Percentiles rank a stretch among this genome's conserved stretches.
Evolutionary conservation across 2,888 invertebrate genomes (phyloP).

Genomic region (Xestobium rufovillosum): DNA sequence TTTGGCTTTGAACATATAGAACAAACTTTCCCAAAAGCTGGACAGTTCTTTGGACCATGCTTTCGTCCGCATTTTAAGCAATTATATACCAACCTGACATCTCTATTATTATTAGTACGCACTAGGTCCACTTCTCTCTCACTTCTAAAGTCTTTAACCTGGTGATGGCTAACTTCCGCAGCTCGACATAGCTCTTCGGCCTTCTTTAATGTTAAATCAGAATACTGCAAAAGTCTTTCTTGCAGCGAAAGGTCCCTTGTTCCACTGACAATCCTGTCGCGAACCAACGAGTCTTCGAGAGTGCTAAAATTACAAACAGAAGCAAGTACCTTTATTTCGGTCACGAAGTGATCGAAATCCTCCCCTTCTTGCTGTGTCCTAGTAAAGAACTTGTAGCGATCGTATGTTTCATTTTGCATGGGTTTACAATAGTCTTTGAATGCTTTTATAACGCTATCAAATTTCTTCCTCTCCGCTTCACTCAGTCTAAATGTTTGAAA

Average conservation of each 20-base stretch:
- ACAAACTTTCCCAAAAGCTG: constrained; percentile 21
- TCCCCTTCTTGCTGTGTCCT: constrained; percentile 4
- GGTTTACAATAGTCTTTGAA: constrained; percentile 3
- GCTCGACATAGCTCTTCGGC: constrained; percentile 20
- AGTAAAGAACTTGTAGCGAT: constrained; percentile 10
- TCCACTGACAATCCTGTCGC: constrained; percentile 17
- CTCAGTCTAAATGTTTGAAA: too few species aligned
- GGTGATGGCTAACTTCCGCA: constrained; percentile 24
- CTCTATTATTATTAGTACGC: constrained; percentile 2
- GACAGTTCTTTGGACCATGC: constrained; percentile 16
- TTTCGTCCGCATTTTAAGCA: constrained; percentile 18
- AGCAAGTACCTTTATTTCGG: too few species aligned
- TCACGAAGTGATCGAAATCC: constrained; percentile 2
- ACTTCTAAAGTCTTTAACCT: constrained; percentile 19
- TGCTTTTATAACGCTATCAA: too few species aligned
- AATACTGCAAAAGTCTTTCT: constrained; percentile 18
- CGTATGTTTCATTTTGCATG: neutral
- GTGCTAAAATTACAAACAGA: constrained; percentile 12
- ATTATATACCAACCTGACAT: constrained; percentile 8
- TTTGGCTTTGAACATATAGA: constrained; percentile 16
- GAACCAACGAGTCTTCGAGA: constrained; percentile 11
- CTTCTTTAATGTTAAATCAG: constrained; percentile 12
- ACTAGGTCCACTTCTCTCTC: constrained; percentile 18
- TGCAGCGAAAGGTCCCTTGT: constrained; percentile 18
- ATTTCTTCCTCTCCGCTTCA: too few species aligned